Evolutionary conservation across 2,888 invertebrate species (phyloP), one percentile per base, ranked within the genome.

Genomic region (Eretmocerus hayati): DNA sequence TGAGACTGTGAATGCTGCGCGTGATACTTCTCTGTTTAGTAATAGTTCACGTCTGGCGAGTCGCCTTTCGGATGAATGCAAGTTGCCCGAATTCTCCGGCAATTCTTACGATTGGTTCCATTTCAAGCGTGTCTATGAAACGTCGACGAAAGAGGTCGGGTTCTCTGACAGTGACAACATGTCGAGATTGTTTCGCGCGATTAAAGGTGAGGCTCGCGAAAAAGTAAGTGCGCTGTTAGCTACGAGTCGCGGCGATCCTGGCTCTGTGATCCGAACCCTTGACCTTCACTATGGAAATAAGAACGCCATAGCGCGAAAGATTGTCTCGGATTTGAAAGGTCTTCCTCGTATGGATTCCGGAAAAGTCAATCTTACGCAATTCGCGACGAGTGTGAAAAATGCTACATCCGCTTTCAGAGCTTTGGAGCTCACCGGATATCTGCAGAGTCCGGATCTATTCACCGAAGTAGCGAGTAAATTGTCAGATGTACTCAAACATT

Each of bases 201-300:
- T 41, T 2, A 26, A 30, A 41, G 40, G 40, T 2, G 19, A 41
- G 8, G 40, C 40, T 5, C 40, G 40, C 5, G 40, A 41, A 11
- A 5, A 20, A 6, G n/a, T 41, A 8, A n/a, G 6, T 23, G 16
- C n/a, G n/a, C 39, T 13, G 9, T 39, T 39, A 8, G 22, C 39
- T 23, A 15, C 15, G n/a, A 13, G 15, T 13, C 33, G n/a, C 15
- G 15, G 8, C 30, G 30, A 9, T 6, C 6, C 30, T 30, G 30
- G 11, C 8, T 9, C 11, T 9, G 11, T 30, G 11, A 11, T 9
- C 30, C n/a, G n/a, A n/a, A n/a, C n/a, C n/a, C n/a, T n/a, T n/a
- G n/a, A n/a, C n/a, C n/a, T n/a, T n/a, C n/a, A 30, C 11, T 30
- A 9, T 30, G 30, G 30, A 30, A 30, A 30, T 30, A 30, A 30